Evolutionary conservation across 2,888 invertebrate species (phyloP), one percentile per base, ranked within the genome.

Genomic region (Leucoptera coffeella): DNA sequence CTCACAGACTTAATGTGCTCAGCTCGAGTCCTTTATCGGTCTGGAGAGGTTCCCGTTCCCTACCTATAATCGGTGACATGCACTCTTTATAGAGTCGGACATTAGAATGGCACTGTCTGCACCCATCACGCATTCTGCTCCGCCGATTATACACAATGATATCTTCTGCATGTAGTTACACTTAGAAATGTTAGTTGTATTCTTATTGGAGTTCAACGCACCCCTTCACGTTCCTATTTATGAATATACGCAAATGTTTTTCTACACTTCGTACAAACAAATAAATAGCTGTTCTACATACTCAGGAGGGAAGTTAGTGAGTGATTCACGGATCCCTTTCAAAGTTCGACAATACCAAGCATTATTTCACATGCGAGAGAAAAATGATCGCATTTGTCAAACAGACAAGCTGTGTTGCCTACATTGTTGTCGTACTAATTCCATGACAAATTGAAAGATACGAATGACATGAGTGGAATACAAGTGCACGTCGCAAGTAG

Each of bases 301-400:
- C n/a, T n/a, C n/a, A n/a, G n/a, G n/a, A n/a, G n/a, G n/a, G n/a
- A n/a, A n/a, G n/a, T n/a, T n/a, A n/a, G n/a, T 32, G 39, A 44
- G 41, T 47, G 44, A 54, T 44, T 50, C 47, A 45, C 42, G 35
- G 38, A 37, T 5, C 28, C 43, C 46, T 47, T 45, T 43, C 42
- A 38, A 55, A 53, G 40, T 54, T 47, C 45, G 42, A 50, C 50
- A 55, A 51, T 47, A 50, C 38, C 35, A 36, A 35, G 37, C 46
- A 51, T 53, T 48, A 45, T 50, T 52, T 55, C 50, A 50, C 49
- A 42, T 42, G 38, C 9, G 6, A 17, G 35, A 49, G 47, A 53
- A 42, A 55, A 51, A 54, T 52, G 42, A 37, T 31, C 36, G 36
- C 40, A 51, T 57, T 45, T 50, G 44, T 53, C 47, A 47, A 35